Base-by-base conservation (phyloP, 1,140 invertebrate genomes). In the Anastrepha obliqua region DNA sequence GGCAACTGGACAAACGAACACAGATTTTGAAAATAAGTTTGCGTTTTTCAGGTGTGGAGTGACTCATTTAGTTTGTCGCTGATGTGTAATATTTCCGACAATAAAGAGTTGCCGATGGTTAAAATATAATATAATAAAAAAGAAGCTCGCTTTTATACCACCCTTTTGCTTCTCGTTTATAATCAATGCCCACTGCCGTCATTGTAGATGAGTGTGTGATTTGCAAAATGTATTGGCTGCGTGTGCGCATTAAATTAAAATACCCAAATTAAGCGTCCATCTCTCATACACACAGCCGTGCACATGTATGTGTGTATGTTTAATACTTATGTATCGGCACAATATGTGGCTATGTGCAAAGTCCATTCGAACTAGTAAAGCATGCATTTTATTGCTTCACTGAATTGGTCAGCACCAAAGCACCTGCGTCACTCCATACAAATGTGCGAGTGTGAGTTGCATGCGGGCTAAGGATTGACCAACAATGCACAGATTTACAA, bases 201-300 rank as follows among this genome's bases (percentile, higher is more conserved):
- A 17, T 15, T 62, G n/a, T 13, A n/a, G 9, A 17, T 62, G n/a
- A 81, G 20, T 81, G 51, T 81, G 74, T 81, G 74, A 58, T 81
- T 29, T 81, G 74, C 74, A 55, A 81, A 81, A 81, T 81, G n/a
- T 81, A 55, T 81, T 81, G 51, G 17, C 74, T 55, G 44, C 47
- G 74, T 58, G 74, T 29, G 47, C 47, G 47, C 74, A 81, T 81
- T 81, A 81, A 81, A 81, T 81, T 81, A 55, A 81, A 81, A 81
- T 81, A 81, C 47, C 74, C 74, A 81, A 81, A 81, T 81, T n/a
- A 81, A 51, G 47, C 47, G 74, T 11, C 7, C n/a, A 29, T 81
- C 6, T 20, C n/a, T 51, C 74, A 81, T 55, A 29, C 74, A 81
- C 20, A 29, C 47, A 4, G 7, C 55, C 9, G 2, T 47, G 9